Evolutionary conservation across 2,113 vertebrate genomes (phyloP).

Genomic region (Hystrix brachyura): DNA sequence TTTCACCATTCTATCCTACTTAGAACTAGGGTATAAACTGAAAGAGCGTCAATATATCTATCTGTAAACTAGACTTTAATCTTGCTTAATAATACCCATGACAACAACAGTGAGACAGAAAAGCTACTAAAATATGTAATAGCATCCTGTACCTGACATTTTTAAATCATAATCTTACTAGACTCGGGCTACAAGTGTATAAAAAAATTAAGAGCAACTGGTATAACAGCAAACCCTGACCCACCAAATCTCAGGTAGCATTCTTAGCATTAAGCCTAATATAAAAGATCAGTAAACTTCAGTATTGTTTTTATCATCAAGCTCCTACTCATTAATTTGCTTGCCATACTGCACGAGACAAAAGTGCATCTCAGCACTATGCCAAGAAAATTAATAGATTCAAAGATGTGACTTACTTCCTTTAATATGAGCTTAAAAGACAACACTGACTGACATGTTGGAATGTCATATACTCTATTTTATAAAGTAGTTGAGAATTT

Average conservation of each 20-base stretch:
- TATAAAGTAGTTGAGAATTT: constrained; percentile 18
- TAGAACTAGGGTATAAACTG: background rate
- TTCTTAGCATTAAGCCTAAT: background rate
- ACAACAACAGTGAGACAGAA: background rate
- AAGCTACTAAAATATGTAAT: background rate
- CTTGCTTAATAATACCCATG: background rate
- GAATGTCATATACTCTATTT: background rate
- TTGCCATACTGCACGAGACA: background rate
- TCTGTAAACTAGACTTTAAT: background rate
- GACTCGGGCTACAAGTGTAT: background rate
- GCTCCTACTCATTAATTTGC: background rate
- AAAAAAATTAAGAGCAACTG: background rate
- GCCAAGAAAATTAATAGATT: background rate
- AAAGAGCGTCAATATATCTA: background rate
- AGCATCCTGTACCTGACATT: background rate
- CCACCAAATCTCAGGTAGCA: background rate
- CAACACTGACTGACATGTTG: background rate
- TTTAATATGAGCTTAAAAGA: background rate
- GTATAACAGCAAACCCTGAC: background rate
- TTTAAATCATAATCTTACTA: background rate
- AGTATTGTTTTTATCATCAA: constrained; percentile 13
- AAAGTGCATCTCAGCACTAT: background rate
- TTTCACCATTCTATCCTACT: background rate
- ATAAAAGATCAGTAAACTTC: background rate
- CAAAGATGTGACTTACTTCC: background rate